A percentile compares a stretch with the other conserved stretches of the same genome.
phyloP scores from a whole-genome alignment of 2,113 vertebrate genomes.

The Bubalus kerabau region DNA sequence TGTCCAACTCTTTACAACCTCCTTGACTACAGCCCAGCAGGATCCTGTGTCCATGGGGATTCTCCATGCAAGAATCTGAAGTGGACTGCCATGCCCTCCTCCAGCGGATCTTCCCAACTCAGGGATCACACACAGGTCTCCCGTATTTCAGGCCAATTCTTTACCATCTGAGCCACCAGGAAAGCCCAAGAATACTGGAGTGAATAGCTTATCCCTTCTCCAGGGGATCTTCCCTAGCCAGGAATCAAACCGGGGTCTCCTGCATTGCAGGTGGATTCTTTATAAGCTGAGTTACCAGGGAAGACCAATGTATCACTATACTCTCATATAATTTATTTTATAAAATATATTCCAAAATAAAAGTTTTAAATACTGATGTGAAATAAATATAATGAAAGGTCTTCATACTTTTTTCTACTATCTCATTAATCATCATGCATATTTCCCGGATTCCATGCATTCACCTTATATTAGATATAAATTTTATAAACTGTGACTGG shows the following conservation, averaged over 20 bases:
- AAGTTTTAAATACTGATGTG: neutral
- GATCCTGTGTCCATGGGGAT: neutral
- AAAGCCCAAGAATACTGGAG: neutral
- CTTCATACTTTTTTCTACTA: neutral
- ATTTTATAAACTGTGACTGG: neutral
- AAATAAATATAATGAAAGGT: neutral
- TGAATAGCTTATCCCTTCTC: neutral
- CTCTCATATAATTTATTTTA: neutral
- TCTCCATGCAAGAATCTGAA: neutral
- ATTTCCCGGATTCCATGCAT: neutral
- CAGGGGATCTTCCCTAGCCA: neutral
- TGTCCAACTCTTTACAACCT: neutral
- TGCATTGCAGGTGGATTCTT: neutral
- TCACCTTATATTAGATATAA: neutral
- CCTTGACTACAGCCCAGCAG: neutral
- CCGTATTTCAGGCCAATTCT: neutral
- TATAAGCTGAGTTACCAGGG: neutral
- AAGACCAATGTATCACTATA: neutral
- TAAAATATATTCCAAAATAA: neutral
- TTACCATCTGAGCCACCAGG: neutral
- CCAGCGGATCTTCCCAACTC: neutral
- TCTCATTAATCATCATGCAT: neutral
- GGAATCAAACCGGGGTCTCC: rapidly evolving
- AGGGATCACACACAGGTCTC: neutral
- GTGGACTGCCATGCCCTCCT: neutral